Evolutionary conservation across 2,113 vertebrate species (phyloP), one percentile per base, ranked within the genome.

Genomic region (Verasper variegatus): DNA sequence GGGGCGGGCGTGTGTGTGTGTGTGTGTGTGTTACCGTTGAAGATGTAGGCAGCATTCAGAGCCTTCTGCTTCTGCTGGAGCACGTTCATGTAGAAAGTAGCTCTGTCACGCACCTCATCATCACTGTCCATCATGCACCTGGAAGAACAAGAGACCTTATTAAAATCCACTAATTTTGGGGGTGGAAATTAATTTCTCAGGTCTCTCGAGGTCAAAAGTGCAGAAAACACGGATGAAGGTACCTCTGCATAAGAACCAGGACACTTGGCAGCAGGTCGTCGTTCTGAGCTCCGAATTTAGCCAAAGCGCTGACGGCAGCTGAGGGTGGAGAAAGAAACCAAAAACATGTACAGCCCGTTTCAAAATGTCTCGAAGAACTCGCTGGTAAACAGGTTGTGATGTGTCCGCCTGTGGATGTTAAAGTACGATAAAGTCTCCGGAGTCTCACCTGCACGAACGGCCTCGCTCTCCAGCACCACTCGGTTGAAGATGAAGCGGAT

Each of bases 51-150:
- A 3, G 98, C 97, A 2, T 99, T 99, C 64, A 99, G 94, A 0
- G 96, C 94, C 82, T 97, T 95, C 92, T 99, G 98, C 74, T 96
- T 97, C 93, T 99, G 98, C 87, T 97, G 97, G 6, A 99, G 93
- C 0, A 99, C 96, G 0, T 98, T 98, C 93, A 98, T 89, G 87
- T 99, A 99, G 94, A 99, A 99, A 0, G 97, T 99, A 0, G 97
- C 97, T 93, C 98, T 95, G 94, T 99, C 98, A 1, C 98, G 94
- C 31, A 99, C 98, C 64, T 99, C 97, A 0, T 99, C 98, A 14
- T 99, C 98, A 0, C 95, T 98, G 91, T 99, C 98, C 97, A 99
- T 98, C 97, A 99, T 99, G 81, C 98, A 99, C 93, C 98, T 99
- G 54, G 2, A 2, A 71, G 20, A 24, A 81, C 17, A 74, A 26